Evolutionary conservation across 1,140 invertebrate species (phyloP), one percentile per base, ranked within the genome.

Genomic region (Teleogryllus occipitalis): DNA sequence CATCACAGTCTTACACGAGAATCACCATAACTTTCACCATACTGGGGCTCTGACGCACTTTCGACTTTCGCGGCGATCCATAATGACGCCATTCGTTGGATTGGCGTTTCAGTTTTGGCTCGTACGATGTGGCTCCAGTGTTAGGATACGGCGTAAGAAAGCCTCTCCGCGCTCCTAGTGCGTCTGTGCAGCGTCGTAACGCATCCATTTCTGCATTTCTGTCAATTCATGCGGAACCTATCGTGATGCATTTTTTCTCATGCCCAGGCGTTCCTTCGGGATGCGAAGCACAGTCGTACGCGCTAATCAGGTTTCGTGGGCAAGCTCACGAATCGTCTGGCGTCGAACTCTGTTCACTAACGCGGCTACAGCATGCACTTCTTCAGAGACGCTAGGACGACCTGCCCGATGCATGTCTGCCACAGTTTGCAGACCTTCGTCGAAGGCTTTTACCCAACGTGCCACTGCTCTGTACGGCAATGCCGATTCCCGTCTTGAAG

Each of bases 151-250:
- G 39, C 46, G 72, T 75, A 78, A 15, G 14, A 78, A 72, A 15
- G 18, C 72, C 77, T 78, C 72, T 74, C 47, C 77, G 18, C 54
- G 14, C 46, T 78, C 47, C 77, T 54, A 78, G n/a, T 78, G 77
- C 10, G 46, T 74, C 10, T 75, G 18, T 12, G 77, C 77, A 54
- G 77, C 54, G 12, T 78, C 47, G n/a, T 21, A 12, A 54, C 77
- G 46, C 22, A 21, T 12, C 46, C 77, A 78, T 75, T 78, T 54
- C 77, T 78, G 77, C 15, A 78, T 75, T 78, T 78, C 72, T n/a
- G 72, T 72, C 46, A 78, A 78, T 18, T 78, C 47, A 21, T 78
- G 47, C 14, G 15, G 77, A 74, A 78, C 15, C 77, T 46, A 78
- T 75, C 77, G n/a, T 54, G 47, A 76, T 54, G 10, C 15, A 78